Conservation (phyloP, 2,888 invertebrate genomes). For the Microchrysa polita region DNA sequence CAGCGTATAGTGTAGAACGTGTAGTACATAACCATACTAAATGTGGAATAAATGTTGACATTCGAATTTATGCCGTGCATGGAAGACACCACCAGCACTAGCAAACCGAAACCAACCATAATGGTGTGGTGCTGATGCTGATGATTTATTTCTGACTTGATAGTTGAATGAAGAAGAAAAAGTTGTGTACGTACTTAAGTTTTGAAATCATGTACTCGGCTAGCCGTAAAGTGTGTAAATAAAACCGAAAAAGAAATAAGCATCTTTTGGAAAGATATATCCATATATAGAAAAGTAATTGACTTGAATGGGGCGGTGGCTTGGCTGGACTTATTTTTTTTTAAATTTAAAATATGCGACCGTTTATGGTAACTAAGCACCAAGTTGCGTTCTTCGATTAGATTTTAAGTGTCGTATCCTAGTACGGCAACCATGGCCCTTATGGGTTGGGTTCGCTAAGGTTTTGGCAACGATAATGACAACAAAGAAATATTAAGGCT, state of each 20-base stretch:
- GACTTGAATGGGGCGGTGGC: no score
- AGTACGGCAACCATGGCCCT: no score
- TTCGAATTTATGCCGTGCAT: constrained; percentile 39
- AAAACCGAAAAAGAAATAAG: constrained; percentile 1
- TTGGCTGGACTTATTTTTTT: no score
- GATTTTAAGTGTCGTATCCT: no score
- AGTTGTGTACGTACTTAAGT: constrained; percentile 1
- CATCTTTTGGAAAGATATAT: background rate
- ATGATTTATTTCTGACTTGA: constrained; percentile 31
- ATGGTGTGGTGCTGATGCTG: constrained; percentile 30
- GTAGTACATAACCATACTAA: constrained; percentile 16
- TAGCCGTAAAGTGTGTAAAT: constrained; percentile 11
- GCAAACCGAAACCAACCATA: no score
- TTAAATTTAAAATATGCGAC: no score
- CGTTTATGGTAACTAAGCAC: no score
- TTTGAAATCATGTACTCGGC: background rate
- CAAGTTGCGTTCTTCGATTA: no score
- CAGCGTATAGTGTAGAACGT: background rate
- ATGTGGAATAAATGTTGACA: constrained; percentile 35
- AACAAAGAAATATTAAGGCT: no score
- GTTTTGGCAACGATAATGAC: no score
- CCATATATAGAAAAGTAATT: background rate
- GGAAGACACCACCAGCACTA: constrained; percentile 26
- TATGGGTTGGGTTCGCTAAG: no score
- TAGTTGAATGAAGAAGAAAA: constrained; percentile 22